Conservation (phyloP, 2,113 vertebrate species). For the Lycocorax pyrrhopterus region DNA sequence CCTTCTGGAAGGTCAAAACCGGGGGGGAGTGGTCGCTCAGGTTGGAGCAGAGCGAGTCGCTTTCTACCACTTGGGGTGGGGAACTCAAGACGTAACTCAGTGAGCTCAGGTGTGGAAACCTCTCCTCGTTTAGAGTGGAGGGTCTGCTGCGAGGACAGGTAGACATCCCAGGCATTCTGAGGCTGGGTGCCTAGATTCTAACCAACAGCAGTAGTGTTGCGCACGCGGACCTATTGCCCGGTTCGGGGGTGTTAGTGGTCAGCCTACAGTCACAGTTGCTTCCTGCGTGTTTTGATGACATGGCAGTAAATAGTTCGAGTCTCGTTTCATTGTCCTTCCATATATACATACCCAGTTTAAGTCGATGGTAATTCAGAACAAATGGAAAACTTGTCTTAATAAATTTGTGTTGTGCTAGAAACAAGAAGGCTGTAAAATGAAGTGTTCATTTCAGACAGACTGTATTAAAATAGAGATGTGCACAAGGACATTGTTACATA, state of each 20-base stretch:
- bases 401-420: background rate
- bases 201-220: rapidly evolving
- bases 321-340: background rate
- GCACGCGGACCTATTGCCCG: rapidly evolving
- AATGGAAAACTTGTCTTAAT: background rate
- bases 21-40: rapidly evolving
- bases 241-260: rapidly evolving
- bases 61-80: rapidly evolving
- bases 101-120: rapidly evolving
- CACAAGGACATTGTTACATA: background rate
- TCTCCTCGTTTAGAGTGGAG: rapidly evolving
- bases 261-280: rapidly evolving
- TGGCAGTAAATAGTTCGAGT: background rate
- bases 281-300: background rate
- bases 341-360: background rate
- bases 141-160: rapidly evolving
- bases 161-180: rapidly evolving
- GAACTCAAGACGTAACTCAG: rapidly evolving
- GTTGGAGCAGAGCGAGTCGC: rapidly evolving
- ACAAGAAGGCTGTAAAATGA: too few relatives aligned
- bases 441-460: background rate
- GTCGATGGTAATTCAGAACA: background rate
- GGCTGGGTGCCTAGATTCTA: rapidly evolving
- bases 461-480: background rate
- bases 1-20: background rate